Base-by-base conservation (phyloP, 2,888 invertebrate genomes). In the Reticulitermes lucifugus region DNA sequence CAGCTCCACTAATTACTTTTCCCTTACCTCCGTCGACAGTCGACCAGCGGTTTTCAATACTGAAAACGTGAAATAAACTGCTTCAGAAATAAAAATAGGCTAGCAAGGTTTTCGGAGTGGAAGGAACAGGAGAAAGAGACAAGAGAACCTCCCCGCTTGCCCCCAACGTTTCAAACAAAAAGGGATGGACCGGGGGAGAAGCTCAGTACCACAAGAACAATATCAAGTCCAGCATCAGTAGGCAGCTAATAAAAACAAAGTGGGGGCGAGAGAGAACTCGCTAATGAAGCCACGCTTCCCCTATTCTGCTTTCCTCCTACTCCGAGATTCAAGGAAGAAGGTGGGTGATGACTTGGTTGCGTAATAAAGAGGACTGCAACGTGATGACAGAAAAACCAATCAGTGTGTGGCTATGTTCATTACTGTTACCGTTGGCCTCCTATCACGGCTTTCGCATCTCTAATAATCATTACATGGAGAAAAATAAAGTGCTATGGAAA, bases 241-340 rank as follows among this genome's bases (percentile, higher is more conserved):
- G 46, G 6, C 75, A n/a, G 81, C 83, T 85, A 85, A 85, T 85
- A 77, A 85, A 83, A 85, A 85, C 85, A 75, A 85, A 82, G 83
- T 79, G 79, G n/a, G 70, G 59, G 21, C 35, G 80, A 41, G 35
- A 60, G 80, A 22, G 59, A 41, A 41, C n/a, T 73, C 77, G 29
- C 55, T 85, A 85, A 85, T 85, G 85, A 83, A 85, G 85, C 85
- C 75, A 65, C n/a, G 73, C 29, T 70, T 55, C n/a, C 25, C 55
- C 18, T 55, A 5, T 55, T 18, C 55, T 55, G 55, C 18, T 14
- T 55, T 55, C 14, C 55, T 55, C 4, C 55, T 55, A 55, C 14
- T 14, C 55, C 14, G 55, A 18, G 18, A 55, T 55, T 55, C 14
- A 18, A 55, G 14, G 55, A 55, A 18, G 55, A 55, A 55, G 55